Evolutionary conservation across 2,888 invertebrate species (phyloP).

Genomic region (Oscheius sp.): DNA sequence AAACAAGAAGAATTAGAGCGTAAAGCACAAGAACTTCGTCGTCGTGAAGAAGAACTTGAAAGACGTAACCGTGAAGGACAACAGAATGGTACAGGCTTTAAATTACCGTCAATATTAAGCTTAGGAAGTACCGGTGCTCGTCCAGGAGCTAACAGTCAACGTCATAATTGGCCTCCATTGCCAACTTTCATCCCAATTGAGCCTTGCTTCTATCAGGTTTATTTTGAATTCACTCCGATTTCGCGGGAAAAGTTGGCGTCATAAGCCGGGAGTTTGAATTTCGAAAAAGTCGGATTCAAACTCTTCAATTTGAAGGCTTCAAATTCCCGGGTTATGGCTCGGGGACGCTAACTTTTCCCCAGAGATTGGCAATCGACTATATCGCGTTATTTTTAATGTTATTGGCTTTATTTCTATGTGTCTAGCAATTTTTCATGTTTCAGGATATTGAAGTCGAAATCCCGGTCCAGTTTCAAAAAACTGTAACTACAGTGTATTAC

Average conservation of each 20-base stretch:
- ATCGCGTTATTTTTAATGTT: no score
- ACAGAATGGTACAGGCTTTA: constrained; percentile 25
- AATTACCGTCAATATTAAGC: not conserved
- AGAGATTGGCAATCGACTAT: no score
- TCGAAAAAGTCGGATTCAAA: no score
- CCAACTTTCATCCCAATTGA: constrained; percentile 90
- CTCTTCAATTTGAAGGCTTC: no score
- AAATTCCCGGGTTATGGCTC: no score
- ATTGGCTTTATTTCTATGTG: no score
- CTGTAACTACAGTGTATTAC: constrained; percentile 94
- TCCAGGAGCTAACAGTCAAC: constrained; percentile 17
- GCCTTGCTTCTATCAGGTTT: constrained; percentile 93
- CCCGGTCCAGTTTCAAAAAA: constrained; percentile 94
- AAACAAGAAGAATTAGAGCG: constrained; percentile 71
- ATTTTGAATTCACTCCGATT: not conserved
- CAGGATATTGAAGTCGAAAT: constrained; percentile 96
- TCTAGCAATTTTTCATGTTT: not conserved
- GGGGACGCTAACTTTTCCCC: no score
- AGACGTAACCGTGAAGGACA: constrained; percentile 43
- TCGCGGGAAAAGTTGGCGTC: no score
- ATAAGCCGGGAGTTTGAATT: no score
- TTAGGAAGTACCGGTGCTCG: constrained; percentile 26
- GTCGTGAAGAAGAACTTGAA: constrained; percentile 81
- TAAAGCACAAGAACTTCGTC: constrained; percentile 67
- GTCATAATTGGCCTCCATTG: constrained; percentile 78